A percentile compares a stretch with the other conserved stretches of the same genome.
These are phyloP conservation scores for Lithodes maja DNA, from an alignment of 2,888 invertebrate genomes.

Conservation along the genomic window DNA sequence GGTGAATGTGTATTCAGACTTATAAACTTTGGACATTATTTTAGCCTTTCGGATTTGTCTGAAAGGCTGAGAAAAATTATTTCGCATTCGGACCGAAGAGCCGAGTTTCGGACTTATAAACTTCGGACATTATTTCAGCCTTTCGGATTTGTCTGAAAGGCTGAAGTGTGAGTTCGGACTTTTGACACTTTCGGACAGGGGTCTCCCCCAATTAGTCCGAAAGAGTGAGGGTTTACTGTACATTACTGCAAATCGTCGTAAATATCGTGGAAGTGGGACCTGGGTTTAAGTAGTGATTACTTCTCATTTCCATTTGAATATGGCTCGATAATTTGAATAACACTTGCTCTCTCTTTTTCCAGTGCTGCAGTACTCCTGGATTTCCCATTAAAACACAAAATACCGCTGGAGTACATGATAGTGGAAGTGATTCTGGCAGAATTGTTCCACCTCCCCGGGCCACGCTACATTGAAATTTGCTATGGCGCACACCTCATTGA, in stretches of 20 bases:
- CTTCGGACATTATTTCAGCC: too few relatives aligned
- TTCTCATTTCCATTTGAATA: neutral
- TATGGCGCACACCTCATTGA: constrained; percentile 97
- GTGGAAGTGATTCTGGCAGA: constrained; percentile 98
- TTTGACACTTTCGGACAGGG: too few relatives aligned
- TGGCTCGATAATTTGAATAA: neutral
- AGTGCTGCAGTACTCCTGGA: constrained; percentile 90
- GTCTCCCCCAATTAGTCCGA: too few relatives aligned
- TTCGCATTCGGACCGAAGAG: too few relatives aligned
- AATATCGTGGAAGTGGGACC: neutral
- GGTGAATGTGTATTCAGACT: too few relatives aligned
- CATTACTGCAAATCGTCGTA: neutral
- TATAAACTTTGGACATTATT: too few relatives aligned
- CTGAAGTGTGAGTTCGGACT: too few relatives aligned
- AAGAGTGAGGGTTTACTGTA: too few relatives aligned
- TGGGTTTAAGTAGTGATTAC: neutral
- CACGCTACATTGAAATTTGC: constrained; percentile 91
- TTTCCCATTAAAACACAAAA: constrained; percentile 94
- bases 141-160: too few relatives aligned
- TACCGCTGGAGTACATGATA: constrained; percentile 98
- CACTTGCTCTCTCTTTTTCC: neutral
- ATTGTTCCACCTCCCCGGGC: constrained; percentile 92
- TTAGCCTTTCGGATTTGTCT: too few relatives aligned
- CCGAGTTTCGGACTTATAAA: too few relatives aligned
- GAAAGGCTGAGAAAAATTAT: too few relatives aligned